Conservation (phyloP, 2,888 invertebrate genomes). For the Leucophenga montana region DNA sequence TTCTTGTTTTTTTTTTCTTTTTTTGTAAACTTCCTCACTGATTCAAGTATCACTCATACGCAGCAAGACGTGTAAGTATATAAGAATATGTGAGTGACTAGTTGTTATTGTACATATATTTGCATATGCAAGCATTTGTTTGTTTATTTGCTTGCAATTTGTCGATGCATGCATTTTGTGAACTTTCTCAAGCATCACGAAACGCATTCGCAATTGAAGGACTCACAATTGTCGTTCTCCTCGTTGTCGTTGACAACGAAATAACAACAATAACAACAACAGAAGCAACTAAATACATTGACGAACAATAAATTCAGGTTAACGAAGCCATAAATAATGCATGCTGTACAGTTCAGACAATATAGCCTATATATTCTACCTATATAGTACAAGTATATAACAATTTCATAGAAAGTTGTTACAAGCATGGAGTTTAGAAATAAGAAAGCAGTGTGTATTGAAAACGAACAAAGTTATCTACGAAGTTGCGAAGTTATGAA, state of each 20-base stretch:
- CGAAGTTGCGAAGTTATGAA: too few relatives aligned
- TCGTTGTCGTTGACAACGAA: too few relatives aligned
- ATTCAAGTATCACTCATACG: conserved; percentile 29
- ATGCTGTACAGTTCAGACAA: background rate
- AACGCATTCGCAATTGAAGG: background rate
- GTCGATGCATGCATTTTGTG: conserved; percentile 29
- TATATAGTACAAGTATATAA: too few relatives aligned
- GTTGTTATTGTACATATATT: background rate
- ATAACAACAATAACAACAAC: too few relatives aligned
- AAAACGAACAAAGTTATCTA: too few relatives aligned
- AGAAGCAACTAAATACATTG: conserved; percentile 3
- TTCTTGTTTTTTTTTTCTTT: too few relatives aligned
- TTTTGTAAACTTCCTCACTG: too few relatives aligned
- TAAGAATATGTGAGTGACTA: background rate
- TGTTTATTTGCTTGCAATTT: conserved; percentile 30
- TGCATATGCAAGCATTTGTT: conserved; percentile 23
- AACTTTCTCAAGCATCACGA: conserved; percentile 17
- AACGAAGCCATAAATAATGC: conserved; percentile 47
- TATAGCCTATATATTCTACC: background rate
- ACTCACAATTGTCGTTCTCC: background rate
- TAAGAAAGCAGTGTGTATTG: too few relatives aligned
- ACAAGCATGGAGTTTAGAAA: too few relatives aligned
- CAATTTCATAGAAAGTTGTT: too few relatives aligned
- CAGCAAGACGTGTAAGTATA: background rate
- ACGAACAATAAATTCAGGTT: conserved; percentile 44